phyloP scores from a whole-genome alignment of 2,113 vertebrate genomes.

The Phodopus roborovskii region DNA sequence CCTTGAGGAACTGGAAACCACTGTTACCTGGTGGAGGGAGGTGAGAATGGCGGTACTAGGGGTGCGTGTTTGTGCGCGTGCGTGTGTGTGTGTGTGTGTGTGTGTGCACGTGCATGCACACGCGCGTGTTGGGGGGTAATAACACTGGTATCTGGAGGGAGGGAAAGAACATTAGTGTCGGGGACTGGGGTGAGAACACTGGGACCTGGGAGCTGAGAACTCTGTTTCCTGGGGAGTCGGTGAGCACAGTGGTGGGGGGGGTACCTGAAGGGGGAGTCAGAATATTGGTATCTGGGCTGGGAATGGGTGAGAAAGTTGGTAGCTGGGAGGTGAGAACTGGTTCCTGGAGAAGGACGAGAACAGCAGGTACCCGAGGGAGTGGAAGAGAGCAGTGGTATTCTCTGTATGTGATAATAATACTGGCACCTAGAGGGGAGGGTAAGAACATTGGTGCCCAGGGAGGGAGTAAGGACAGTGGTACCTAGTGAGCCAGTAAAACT shows the following conservation, averaged over 20 bases:
- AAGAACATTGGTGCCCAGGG: background rate
- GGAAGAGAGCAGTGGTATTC: background rate
- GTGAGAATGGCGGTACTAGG: background rate
- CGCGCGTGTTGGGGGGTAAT: background rate
- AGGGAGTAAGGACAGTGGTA: background rate
- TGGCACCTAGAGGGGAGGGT: background rate
- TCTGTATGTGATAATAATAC: background rate
- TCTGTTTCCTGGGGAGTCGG: background rate
- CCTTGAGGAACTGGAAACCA: background rate
- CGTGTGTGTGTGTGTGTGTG: background rate
- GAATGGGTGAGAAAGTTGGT: background rate
- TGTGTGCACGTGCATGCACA: too few species aligned
- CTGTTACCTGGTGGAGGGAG: background rate
- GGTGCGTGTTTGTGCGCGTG: background rate
- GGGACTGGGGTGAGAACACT: background rate
- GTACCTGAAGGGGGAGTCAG: background rate
- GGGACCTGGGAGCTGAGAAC: background rate
- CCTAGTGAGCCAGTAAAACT: background rate
- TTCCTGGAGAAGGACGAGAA: background rate
- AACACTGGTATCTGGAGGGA: background rate
- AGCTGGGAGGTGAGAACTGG: background rate
- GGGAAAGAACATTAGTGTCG: background rate
- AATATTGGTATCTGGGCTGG: background rate
- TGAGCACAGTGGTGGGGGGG: background rate
- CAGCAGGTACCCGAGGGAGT: background rate